Evolutionary conservation across 2,797 vertebrate species (phyloP), one percentile per base, ranked within the genome.

Genomic region (Adrianichthys oophorus): DNA sequence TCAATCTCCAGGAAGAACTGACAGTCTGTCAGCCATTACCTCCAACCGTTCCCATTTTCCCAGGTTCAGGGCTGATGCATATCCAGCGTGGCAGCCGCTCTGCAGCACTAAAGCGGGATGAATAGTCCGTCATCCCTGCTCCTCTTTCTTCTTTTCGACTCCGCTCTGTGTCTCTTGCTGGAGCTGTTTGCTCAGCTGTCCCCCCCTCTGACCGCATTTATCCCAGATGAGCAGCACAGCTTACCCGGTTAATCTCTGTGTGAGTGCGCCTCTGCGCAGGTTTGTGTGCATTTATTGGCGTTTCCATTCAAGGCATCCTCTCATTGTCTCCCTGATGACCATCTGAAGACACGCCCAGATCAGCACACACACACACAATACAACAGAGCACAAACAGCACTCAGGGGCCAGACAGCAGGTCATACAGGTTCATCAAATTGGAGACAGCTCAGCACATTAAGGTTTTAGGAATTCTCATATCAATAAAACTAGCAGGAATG

Each of bases 161-260:
- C 71, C 69, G 63, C 77, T 82, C 71, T 66, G 79, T 74, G 72
- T 66, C 78, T 86, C 82, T 70, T 72, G 67, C 76, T 41, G 64
- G 71, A 68, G 80, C 82, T 74, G 85, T 89, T 85, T 89, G 85
- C 83, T 88, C 90, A 87, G 87, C 87, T 85, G 83, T 79, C 82
- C 81, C 70, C 61, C 83, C 83, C 80, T 79, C 85, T 82, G 75
- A 87, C 83, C 75, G 59, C 85, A 85, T 90, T 89, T 86, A 90
- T 90, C 86, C 89, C 76, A 85, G 87, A 87, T 87, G 87, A 89
- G 78, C 72, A 63, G 69, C 59, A 18, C 83, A 79, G 85, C 68
- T 87, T 91, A 85, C 74, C 72, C 70, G 18, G 73, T 74, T 91
- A 90, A 91, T 90, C 88, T 86, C 61, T 67, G 62, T 71, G 78